Evolutionary conservation across 2,113 vertebrate genomes (phyloP).

Genomic region (Trichomycterus rosablanca): DNA sequence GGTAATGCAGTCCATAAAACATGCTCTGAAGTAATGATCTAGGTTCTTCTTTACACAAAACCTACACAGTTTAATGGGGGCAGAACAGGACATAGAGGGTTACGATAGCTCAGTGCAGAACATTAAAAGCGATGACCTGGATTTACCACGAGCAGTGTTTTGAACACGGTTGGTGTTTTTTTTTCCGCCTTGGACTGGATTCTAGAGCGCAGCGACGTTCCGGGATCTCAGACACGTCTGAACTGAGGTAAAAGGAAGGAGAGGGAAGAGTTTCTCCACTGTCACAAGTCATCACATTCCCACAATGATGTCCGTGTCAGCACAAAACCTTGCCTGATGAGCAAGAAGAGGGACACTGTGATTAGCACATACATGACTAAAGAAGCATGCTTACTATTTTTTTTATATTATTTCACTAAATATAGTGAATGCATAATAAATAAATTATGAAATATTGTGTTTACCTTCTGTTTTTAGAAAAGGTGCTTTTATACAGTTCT

Average conservation of each 20-base stretch:
- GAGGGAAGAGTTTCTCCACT: conserved; percentile 53
- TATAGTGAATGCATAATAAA: too few relatives aligned
- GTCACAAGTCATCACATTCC: conserved; percentile 35
- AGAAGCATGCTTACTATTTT: too few relatives aligned
- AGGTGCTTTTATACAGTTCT: too few relatives aligned
- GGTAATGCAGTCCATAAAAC: conserved; percentile 62
- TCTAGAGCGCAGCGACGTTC: conserved; percentile 34
- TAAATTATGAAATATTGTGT: too few relatives aligned
- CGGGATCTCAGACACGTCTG: conserved; percentile 47
- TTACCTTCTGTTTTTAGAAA: too few relatives aligned
- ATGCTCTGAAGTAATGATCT: conserved; percentile 56
- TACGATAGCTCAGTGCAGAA: conserved; percentile 28
- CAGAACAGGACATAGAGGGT: conserved; percentile 14
- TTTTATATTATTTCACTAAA: too few relatives aligned
- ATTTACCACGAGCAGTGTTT: conserved; percentile 30
- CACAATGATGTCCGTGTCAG: conserved; percentile 50
- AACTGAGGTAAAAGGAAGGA: conserved; percentile 55
- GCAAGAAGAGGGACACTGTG: conserved; percentile 9
- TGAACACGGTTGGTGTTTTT: conserved; percentile 28
- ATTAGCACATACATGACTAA: too few relatives aligned
- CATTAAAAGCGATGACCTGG: conserved; percentile 17
- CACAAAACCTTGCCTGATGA: conserved; percentile 49
- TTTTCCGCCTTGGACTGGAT: conserved; percentile 13
- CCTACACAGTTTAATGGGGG: conserved; percentile 45
- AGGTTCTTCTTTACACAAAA: conserved; percentile 59